Conservation (phyloP, 2,888 invertebrate species). For the Chaetogeoica ovagalla region DNA sequence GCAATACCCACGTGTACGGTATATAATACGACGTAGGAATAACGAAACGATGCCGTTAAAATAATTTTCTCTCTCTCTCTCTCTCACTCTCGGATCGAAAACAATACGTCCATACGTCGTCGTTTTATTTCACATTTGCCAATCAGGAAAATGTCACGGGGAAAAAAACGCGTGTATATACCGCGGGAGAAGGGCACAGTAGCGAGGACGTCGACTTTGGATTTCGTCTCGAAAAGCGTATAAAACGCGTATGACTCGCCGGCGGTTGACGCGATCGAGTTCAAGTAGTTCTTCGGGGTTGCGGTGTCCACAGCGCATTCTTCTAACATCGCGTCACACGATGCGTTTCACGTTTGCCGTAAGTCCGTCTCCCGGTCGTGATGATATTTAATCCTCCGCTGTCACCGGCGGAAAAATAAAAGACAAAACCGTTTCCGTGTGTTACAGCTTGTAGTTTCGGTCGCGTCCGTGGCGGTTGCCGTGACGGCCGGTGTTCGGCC, state of each 20-base stretch:
- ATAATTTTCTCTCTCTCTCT: too few relatives aligned
- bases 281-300: slow-evolving; percentile 24
- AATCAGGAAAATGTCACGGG: slow-evolving; percentile 24
- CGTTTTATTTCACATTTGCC: neutral
- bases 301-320: neutral
- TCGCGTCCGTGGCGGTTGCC: slow-evolving; percentile 21
- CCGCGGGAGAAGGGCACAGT: slow-evolving; percentile 4
- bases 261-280: neutral
- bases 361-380: neutral
- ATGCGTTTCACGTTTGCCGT: slow-evolving; percentile 37
- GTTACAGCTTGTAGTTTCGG: slow-evolving; percentile 16
- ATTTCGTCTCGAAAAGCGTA: neutral
- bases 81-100: too few relatives aligned
- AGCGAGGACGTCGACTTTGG: slow-evolving; percentile 34
- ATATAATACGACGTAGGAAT: too few relatives aligned
- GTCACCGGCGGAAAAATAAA: too few relatives aligned
- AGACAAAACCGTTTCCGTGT: neutral
- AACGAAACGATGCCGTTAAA: too few relatives aligned
- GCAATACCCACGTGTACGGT: too few relatives aligned
- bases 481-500: slow-evolving; percentile 52
- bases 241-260: slow-evolving; percentile 6
- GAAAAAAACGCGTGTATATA: neutral
- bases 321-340: neutral
- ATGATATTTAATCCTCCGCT: too few relatives aligned
- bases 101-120: too few relatives aligned